Evolutionary conservation across 2,113 vertebrate species (phyloP).

Genomic region (Neopipo cinnamomea): DNA sequence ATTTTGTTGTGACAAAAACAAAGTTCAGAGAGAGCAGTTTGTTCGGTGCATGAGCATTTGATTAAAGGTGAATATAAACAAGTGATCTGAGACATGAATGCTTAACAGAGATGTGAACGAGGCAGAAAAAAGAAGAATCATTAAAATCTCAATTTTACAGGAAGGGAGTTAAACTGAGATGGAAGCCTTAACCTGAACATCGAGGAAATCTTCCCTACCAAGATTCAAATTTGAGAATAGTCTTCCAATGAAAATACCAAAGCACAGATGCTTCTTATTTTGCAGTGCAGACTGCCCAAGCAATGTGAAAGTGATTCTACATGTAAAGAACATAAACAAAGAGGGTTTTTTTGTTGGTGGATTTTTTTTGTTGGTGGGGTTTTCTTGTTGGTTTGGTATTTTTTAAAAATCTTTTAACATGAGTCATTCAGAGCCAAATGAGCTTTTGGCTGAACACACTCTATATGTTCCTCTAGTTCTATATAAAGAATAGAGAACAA

Average conservation of each 20-base stretch:
- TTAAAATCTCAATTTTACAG: not conserved
- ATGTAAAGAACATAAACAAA: not conserved
- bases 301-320: not conserved
- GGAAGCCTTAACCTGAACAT: not conserved
- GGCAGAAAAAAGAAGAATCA: not conserved
- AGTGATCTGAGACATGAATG: not conserved
- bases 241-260: not conserved
- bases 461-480: not conserved
- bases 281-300: not conserved
- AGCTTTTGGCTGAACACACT: not conserved
- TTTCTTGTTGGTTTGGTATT: not conserved
- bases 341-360: not conserved
- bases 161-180: not conserved
- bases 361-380: accelerated
- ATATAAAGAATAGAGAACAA: not conserved
- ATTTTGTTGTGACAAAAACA: not conserved
- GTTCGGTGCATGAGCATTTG: not conserved
- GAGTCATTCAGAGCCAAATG: not conserved
- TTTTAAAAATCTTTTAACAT: not conserved
- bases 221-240: not conserved
- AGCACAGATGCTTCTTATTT: not conserved
- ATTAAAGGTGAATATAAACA: not conserved
- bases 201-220: not conserved
- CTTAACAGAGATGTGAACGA: not conserved
- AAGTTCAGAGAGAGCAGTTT: not conserved